These are phyloP conservation scores for Micromys minutus DNA, from an alignment of 2,113 vertebrate species.

Conservation along the genomic window DNA sequence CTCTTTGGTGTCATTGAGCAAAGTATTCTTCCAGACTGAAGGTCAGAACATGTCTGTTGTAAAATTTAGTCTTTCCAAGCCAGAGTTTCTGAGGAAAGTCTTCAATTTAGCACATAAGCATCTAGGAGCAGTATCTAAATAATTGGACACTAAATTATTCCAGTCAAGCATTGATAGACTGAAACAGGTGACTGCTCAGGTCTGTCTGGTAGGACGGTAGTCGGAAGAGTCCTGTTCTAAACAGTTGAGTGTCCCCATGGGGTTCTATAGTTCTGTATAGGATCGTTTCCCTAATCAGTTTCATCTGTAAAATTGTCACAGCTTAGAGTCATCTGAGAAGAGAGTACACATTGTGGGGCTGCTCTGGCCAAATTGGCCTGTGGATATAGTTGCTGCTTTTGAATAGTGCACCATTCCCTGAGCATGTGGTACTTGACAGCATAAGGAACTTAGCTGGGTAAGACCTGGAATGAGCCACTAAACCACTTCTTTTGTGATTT, in stretches of 20 bases:
- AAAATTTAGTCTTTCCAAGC: neutral
- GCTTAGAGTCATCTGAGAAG: neutral
- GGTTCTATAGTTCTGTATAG: neutral
- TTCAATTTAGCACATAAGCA: slow-evolving; percentile 3
- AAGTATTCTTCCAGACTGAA: neutral
- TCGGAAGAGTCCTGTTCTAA: neutral
- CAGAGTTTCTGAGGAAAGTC: neutral
- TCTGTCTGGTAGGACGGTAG: neutral
- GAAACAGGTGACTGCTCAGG: neutral
- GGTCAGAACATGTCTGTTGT: neutral
- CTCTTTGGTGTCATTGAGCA: neutral
- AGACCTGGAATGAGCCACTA: neutral
- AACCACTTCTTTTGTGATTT: neutral
- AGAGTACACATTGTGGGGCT: neutral
- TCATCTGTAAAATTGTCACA: neutral
- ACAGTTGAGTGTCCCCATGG: neutral
- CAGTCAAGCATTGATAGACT: neutral
- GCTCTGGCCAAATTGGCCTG: neutral
- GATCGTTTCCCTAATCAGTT: neutral
- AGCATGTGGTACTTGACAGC: neutral
- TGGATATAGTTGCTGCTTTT: neutral
- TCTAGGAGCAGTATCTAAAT: neutral
- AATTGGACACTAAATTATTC: neutral
- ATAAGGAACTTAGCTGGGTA: neutral
- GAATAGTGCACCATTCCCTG: neutral